Evolutionary conservation across 2,888 invertebrate genomes (phyloP), one percentile per base, ranked within the genome.

Genomic region (Athetis lepigone): DNA sequence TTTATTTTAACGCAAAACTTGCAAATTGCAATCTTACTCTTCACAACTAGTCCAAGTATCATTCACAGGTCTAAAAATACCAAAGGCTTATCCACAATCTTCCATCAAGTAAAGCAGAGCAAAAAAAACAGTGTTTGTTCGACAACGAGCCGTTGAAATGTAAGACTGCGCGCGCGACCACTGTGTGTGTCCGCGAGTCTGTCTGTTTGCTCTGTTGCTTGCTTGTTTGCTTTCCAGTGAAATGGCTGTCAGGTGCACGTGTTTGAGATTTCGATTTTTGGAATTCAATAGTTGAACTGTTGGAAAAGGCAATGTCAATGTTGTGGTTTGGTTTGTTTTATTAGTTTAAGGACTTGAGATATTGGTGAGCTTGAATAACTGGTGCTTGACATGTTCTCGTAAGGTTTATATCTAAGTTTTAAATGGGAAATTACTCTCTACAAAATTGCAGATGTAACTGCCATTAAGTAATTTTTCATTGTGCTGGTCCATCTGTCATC

Each of bases 81-180:
- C n/a, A 52, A 29, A 50, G 58, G 62, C 83, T n/a, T 82, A 81
- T 92, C 92, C 87, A 88, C 52, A 80, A 27, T 49, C 70, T 39
- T 55, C 81, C 77, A 64, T 57, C 77, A 58, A 16, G 47, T 62
- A 62, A 64, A 74, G 71, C 70, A 65, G 71, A 70, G 75, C 83
- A 83, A 83, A 87, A 81, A 86, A 89, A 86, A 80, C 71, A 61
- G 63, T 78, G 72, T 87, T 85, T 83, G 81, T 75, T 84, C 86
- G 88, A 90, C 90, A 91, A 89, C 88, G 88, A 89, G 87, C 86
- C 85, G 92, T 86, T 89, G 92, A 92, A 90, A 90, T 79, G 88
- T 83, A 83, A 90, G 88, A 87, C 83, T 81, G 82, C 85, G 81
- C 86, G 82, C 77, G 65, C 62, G 61, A 68, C 60, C 61, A 65